Evolutionary conservation across 2,113 vertebrate species (phyloP).

Genomic region (Macquaria ambigua): DNA sequence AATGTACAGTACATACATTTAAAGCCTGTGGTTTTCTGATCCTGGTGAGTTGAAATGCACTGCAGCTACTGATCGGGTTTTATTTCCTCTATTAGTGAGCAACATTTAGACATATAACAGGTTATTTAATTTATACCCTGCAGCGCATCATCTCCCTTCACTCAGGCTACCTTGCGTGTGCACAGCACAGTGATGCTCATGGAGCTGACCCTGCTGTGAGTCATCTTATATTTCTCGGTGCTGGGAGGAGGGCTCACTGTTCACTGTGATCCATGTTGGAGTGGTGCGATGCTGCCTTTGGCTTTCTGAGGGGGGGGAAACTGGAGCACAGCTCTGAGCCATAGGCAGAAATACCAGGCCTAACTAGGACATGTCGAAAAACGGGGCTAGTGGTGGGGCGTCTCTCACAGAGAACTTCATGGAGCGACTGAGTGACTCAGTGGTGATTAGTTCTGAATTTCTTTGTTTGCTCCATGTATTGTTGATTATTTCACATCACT

Average conservation of each 20-base stretch:
- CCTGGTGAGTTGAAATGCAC: neutral
- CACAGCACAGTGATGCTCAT: slow-evolving; percentile 24
- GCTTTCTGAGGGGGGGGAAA: slow-evolving; percentile 64
- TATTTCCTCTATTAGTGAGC: slow-evolving; percentile 13
- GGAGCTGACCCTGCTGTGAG: slow-evolving; percentile 65
- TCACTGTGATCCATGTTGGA: slow-evolving; percentile 63
- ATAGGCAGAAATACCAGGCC: slow-evolving; percentile 74
- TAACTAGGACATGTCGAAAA: slow-evolving; percentile 80
- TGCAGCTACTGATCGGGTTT: neutral
- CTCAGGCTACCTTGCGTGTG: slow-evolving; percentile 7
- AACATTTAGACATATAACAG: slow-evolving; percentile 16
- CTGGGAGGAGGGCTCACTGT: slow-evolving; percentile 48
- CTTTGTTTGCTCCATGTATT: neutral
- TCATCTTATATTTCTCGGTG: slow-evolving; percentile 57
- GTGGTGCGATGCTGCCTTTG: slow-evolving; percentile 59
- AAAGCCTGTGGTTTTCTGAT: neutral
- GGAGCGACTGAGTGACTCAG: slow-evolving; percentile 36
- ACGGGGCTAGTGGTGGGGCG: slow-evolving; percentile 58
- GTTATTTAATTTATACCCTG: slow-evolving; percentile 20
- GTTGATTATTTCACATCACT: neutral
- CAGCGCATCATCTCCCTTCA: slow-evolving; percentile 20
- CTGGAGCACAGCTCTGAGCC: slow-evolving; percentile 76
- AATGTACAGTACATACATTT: neutral
- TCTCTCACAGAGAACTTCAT: slow-evolving; percentile 44
- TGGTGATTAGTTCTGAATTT: slow-evolving; percentile 19